These are phyloP conservation scores for Gymnorhina tibicen DNA, from an alignment of 2,113 vertebrate species.

Conservation along the genomic window DNA sequence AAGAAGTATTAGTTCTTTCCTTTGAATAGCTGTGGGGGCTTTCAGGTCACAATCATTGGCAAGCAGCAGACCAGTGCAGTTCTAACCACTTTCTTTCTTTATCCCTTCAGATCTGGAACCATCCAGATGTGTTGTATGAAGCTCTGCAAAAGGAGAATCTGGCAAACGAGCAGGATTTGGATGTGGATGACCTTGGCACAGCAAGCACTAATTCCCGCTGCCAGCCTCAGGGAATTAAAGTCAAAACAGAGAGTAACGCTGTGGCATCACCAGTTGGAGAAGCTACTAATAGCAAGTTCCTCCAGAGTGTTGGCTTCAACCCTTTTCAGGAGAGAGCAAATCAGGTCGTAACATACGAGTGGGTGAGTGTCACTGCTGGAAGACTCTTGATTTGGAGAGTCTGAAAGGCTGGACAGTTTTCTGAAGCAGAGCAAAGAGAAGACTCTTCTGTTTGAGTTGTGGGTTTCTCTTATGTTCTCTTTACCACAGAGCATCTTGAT, in stretches of 20 bases:
- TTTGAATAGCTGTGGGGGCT: background rate
- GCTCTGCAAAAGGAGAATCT: conserved; percentile 94
- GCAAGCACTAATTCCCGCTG: conserved; percentile 78
- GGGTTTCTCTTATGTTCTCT: background rate
- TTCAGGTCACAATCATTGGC: background rate
- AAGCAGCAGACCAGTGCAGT: background rate
- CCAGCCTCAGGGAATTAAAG: conserved; percentile 82
- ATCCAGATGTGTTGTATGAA: conserved; percentile 95
- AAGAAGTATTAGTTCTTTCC: background rate
- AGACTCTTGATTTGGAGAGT: background rate
- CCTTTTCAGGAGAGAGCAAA: conserved; percentile 91
- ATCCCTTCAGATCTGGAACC: conserved; percentile 93
- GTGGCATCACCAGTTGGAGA: conserved; percentile 77
- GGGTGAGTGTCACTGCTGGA: conserved; percentile 78
- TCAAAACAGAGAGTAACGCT: conserved; percentile 77
- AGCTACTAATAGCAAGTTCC: conserved; percentile 85
- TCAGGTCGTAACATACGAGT: conserved; percentile 96
- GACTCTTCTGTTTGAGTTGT: background rate
- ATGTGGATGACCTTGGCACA: conserved; percentile 91
- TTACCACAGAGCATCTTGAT: background rate
- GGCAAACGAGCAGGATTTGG: conserved; percentile 93
- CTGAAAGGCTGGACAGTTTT: background rate
- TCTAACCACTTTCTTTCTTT: background rate
- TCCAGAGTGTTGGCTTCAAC: conserved; percentile 80
- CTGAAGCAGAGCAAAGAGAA: background rate